Evolutionary conservation across 2,888 invertebrate genomes (phyloP).

Genomic region (Mechanitis mazaeus): DNA sequence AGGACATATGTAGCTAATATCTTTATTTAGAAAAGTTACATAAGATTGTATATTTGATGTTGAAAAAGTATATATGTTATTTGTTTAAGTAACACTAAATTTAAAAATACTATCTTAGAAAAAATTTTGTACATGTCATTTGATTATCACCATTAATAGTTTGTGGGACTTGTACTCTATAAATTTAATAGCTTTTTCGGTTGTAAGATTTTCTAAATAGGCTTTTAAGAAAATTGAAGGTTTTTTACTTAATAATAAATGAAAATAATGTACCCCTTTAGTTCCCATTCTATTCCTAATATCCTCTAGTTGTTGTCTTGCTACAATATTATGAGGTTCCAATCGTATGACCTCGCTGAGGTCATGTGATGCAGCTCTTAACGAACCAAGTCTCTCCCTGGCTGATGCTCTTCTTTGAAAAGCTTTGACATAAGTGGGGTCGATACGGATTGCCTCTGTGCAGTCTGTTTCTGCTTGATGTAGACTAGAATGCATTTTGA

Average conservation of each 20-base stretch:
- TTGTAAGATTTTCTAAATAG: too few relatives aligned
- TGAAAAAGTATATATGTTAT: too few relatives aligned
- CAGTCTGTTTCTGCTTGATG: slow-evolving; percentile 88
- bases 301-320: slow-evolving; percentile 76
- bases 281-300: slow-evolving; percentile 73
- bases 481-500: slow-evolving; percentile 60
- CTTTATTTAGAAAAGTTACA: too few relatives aligned
- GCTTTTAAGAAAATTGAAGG: too few relatives aligned
- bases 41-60: too few relatives aligned
- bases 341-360: slow-evolving; percentile 81
- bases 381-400: slow-evolving; percentile 82
- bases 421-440: slow-evolving; percentile 89
- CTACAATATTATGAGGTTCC: slow-evolving; percentile 87
- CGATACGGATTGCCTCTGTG: slow-evolving; percentile 84
- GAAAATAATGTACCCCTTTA: slow-evolving; percentile 57
- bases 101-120: too few relatives aligned
- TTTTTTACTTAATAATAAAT: not conserved
- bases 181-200: too few relatives aligned
- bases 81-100: too few relatives aligned
- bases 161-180: too few relatives aligned
- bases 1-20: too few relatives aligned
- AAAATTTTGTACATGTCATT: too few relatives aligned
- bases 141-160: too few relatives aligned
- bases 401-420: slow-evolving; percentile 87
- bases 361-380: slow-evolving; percentile 83